Evolutionary conservation across 2,888 invertebrate genomes (phyloP).

Genomic region (Diarsia mendica): DNA sequence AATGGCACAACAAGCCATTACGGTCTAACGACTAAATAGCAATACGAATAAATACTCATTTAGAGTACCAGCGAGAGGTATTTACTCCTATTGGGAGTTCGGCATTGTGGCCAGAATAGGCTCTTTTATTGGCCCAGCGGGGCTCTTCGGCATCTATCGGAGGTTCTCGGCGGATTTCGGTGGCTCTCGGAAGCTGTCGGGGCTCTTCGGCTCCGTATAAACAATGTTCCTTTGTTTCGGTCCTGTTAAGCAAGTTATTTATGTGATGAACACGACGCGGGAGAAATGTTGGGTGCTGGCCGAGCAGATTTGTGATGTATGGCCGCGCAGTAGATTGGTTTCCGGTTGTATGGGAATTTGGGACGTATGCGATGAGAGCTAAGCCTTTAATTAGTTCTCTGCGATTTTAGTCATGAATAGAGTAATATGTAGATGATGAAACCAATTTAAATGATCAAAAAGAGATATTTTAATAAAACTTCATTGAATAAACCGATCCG

Average conservation of each 20-base stretch:
- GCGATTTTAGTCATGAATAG: neutral
- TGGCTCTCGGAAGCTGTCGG: conserved; percentile 23
- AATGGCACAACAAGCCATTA: conserved; percentile 37
- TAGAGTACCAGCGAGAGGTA: conserved; percentile 52
- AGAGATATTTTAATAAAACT: no score
- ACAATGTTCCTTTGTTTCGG: conserved; percentile 69
- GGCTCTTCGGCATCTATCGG: conserved; percentile 66
- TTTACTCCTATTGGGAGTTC: conserved; percentile 60
- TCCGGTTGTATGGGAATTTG: conserved; percentile 48
- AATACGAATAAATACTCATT: conserved; percentile 60
- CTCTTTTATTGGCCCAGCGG: conserved; percentile 75
- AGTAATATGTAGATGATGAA: neutral
- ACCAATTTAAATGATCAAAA: neutral
- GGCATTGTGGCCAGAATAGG: conserved; percentile 68
- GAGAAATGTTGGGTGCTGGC: conserved; percentile 53
- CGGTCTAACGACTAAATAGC: conserved; percentile 42
- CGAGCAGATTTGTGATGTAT: conserved; percentile 58
- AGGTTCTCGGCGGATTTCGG: conserved; percentile 35
- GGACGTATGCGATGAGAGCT: conserved; percentile 4
- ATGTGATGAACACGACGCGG: conserved; percentile 64
- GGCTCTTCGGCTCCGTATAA: conserved; percentile 66
- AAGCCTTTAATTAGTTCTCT: neutral
- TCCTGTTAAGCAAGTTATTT: conserved; percentile 69
- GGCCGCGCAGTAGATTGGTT: conserved; percentile 54
- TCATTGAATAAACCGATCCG: no score